Evolutionary conservation across 2,797 vertebrate genomes (phyloP).

Genomic region (Tympanoctomys barrerae): DNA sequence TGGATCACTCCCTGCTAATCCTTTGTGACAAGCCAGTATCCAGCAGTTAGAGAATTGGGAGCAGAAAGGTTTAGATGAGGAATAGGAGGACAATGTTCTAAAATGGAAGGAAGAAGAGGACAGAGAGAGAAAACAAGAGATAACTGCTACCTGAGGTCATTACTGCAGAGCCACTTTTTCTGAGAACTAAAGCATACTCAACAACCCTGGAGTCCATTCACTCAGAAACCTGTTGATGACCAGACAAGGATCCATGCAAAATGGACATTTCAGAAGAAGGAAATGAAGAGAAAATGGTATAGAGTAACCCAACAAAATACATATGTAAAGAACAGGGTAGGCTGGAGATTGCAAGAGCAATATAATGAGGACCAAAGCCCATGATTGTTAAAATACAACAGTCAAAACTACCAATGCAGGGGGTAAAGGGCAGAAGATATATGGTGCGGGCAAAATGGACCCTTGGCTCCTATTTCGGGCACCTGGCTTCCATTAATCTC

Average conservation of each 20-base stretch:
- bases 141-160: background rate
- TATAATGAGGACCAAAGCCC: constrained; percentile 54
- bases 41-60: constrained; percentile 8
- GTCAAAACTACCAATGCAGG: constrained; percentile 37
- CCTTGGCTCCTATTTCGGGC: constrained; percentile 91
- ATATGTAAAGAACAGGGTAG: background rate
- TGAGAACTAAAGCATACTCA: background rate
- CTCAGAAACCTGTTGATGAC: background rate
- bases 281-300: constrained; percentile 12
- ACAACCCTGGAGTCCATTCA: background rate
- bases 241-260: background rate
- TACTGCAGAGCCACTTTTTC: background rate
- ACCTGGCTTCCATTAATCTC: constrained; percentile 94
- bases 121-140: background rate
- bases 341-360: constrained; percentile 23
- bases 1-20: constrained; percentile 1
- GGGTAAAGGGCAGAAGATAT: constrained; percentile 73
- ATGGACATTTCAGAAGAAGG: constrained; percentile 32
- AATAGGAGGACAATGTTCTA: constrained; percentile 36
- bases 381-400: constrained; percentile 71
- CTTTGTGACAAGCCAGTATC: background rate
- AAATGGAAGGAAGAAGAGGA: constrained; percentile 18
- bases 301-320: constrained; percentile 37
- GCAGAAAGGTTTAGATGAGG: background rate
- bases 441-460: constrained; percentile 68